Evolutionary conservation across 2,113 vertebrate species (phyloP), one percentile per base, ranked within the genome.

Genomic region (Polypterus bichir): DNA sequence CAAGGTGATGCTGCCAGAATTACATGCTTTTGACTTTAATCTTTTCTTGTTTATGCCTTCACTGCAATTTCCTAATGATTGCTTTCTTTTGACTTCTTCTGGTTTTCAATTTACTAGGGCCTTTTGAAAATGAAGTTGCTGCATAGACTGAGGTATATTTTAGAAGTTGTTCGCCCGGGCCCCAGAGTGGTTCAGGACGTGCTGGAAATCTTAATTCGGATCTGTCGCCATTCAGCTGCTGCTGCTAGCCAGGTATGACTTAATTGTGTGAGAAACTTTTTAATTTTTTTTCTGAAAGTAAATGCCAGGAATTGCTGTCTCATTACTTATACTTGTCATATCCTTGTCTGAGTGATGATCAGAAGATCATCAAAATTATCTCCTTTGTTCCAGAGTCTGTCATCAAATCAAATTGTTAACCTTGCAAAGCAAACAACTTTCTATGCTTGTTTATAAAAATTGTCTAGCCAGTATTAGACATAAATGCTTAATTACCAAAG

Each of bases 111-210:
- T 5, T 62, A 49, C 11, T 64, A 98, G 96, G 96, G 93, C 3
- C 86, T 99, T 68, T 59, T 99, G 64, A 94, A 83, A 76, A 99
- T 95, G 72, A 89, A 82, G 62, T 77, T 97, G 64, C 87, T 97
- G 62, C 86, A 89, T 65, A 83, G 96, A 54, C 78, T 99, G 3
- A 87, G 96, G 48, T 99, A 98, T 61, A 81, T 99, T 59, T 77
- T 99, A 0, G 95, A 97, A 70, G 89, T 99, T 59, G 77, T 92
- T 27, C 79, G 76, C 47, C 95, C 95, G 0, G 80, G 85, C 5
- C 84, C 93, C 3, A 59, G 73, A 2, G 89, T 88, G 1, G 91
- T 95, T 46, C 81, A 90, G 65, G 85, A 94, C 64, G 72, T 94
- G 60, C 75, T 99, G 69, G 86, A 88, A 49, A 77, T 97, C 69